Conservation (phyloP, 2,113 vertebrate genomes). For the Oryzias melastigma region DNA sequence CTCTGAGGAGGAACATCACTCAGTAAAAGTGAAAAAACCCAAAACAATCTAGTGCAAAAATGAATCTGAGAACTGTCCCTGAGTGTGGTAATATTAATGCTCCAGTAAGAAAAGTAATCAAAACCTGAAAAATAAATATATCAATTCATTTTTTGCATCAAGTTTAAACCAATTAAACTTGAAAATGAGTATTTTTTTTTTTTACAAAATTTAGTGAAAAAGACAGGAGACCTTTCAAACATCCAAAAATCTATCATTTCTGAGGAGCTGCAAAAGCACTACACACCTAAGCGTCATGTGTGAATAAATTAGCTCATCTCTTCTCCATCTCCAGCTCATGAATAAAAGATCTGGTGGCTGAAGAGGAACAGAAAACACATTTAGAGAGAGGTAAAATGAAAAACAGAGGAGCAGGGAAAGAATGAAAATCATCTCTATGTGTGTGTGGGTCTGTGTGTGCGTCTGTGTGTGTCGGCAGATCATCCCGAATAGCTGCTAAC, state of each 20-base stretch:
- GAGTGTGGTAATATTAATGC: background rate
- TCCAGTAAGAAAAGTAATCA: background rate
- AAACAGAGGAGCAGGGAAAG: constrained; percentile 55
- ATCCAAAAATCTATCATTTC: constrained; percentile 48
- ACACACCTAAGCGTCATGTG: constrained; percentile 57
- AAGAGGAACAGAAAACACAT: constrained; percentile 73
- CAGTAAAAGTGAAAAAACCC: background rate
- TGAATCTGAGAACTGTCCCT: background rate
- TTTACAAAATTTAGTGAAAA: constrained; percentile 8
- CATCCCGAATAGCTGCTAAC: constrained; percentile 79
- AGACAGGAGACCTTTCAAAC: constrained; percentile 36
- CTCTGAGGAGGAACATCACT: background rate
- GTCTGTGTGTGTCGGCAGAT: constrained; percentile 50
- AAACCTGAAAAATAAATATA: constrained; percentile 18
- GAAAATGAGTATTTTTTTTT: too few relatives aligned
- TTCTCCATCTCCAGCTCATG: constrained; percentile 67
- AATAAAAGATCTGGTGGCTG: constrained; percentile 74
- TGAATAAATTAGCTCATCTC: constrained; percentile 71
- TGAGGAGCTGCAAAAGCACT: constrained; percentile 29
- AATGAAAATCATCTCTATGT: constrained; percentile 51
- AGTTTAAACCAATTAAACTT: too few relatives aligned
- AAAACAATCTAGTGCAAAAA: background rate
- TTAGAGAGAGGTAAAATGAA: constrained; percentile 66
- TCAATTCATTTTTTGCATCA: background rate
- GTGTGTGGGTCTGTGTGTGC: constrained; percentile 24